A percentile compares a stretch with the other conserved stretches of the same genome.
phyloP scores from a whole-genome alignment of 1,140 invertebrate genomes.

The Apocrypta bakeri region DNA sequence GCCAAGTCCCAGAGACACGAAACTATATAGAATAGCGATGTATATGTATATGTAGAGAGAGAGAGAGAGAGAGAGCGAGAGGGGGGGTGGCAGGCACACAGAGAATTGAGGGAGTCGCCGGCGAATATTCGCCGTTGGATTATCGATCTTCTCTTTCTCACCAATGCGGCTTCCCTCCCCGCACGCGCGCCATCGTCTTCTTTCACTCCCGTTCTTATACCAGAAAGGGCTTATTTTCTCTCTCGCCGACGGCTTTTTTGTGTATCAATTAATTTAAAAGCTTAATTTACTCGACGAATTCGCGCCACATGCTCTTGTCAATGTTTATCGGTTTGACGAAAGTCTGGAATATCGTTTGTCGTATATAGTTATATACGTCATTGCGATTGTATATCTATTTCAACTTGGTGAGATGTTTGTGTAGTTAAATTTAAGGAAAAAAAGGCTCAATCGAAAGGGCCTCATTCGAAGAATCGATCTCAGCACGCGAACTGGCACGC shows the following conservation, averaged over 20 bases:
- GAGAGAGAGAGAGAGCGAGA: conserved; percentile 6
- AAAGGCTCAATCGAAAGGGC: too few species aligned
- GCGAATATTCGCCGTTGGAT: conserved; percentile 13
- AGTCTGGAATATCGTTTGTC: too few species aligned
- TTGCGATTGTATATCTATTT: too few species aligned
- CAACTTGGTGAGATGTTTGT: too few species aligned
- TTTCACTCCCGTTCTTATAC: not conserved
- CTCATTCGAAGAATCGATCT: too few species aligned
- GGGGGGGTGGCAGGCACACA: too few species aligned
- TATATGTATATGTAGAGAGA: not conserved
- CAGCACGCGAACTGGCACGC: not conserved
- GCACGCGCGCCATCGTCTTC: not conserved
- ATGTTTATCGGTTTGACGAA: not conserved
- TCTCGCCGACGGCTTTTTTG: not conserved
- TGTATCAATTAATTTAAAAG: not conserved
- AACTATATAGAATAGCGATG: too few species aligned
- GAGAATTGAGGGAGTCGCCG: not conserved
- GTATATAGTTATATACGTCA: too few species aligned
- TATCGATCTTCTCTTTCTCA: conserved; percentile 32
- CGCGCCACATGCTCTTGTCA: not conserved
- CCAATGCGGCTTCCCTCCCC: conserved; percentile 1
- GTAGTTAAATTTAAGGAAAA: too few species aligned
- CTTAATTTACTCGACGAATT: too few species aligned
- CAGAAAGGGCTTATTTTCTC: not conserved
- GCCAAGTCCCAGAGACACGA: too few species aligned